These are phyloP conservation scores for Dryas iulia DNA, from an alignment of 1,140 invertebrate species.

Conservation along the genomic window DNA sequence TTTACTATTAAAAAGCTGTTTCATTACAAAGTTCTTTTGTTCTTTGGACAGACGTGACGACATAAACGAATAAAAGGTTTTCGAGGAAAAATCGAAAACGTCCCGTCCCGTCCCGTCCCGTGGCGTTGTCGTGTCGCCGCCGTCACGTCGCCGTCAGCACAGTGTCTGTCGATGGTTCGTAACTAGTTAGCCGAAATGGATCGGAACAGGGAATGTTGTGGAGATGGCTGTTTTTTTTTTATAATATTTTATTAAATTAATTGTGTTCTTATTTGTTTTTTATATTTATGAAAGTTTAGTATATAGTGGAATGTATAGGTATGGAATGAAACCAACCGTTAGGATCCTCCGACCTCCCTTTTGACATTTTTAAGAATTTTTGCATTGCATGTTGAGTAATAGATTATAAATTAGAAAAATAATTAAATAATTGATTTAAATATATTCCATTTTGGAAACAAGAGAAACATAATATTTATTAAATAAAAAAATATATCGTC, in stretches of 20 bases:
- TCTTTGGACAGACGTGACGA: constrained; percentile 7
- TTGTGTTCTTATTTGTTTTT: not conserved
- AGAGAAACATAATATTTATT: too few relatives aligned
- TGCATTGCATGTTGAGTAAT: too few relatives aligned
- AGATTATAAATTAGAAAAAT: too few relatives aligned
- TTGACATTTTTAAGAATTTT: too few relatives aligned
- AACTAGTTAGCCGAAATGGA: constrained; percentile 12
- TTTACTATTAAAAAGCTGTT: not conserved
- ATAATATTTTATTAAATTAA: not conserved
- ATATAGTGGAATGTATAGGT: too few relatives aligned
- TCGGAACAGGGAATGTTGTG: not conserved
- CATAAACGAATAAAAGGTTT: constrained; percentile 5
- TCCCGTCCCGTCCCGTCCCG: not conserved
- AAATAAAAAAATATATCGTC: too few relatives aligned
- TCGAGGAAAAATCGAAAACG: constrained; percentile 10
- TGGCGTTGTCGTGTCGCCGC: not conserved
- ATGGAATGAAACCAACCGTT: too few relatives aligned
- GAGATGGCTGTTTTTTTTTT: not conserved
- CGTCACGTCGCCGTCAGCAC: not conserved
- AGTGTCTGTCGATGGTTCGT: constrained; percentile 2
- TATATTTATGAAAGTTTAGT: not conserved
- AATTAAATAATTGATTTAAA: too few relatives aligned
- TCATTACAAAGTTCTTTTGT: constrained; percentile 3
- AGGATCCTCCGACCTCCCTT: too few relatives aligned
- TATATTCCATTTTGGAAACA: too few relatives aligned